phyloP scores from a whole-genome alignment of 2,888 invertebrate genomes.

The Luperina nickerlii region DNA sequence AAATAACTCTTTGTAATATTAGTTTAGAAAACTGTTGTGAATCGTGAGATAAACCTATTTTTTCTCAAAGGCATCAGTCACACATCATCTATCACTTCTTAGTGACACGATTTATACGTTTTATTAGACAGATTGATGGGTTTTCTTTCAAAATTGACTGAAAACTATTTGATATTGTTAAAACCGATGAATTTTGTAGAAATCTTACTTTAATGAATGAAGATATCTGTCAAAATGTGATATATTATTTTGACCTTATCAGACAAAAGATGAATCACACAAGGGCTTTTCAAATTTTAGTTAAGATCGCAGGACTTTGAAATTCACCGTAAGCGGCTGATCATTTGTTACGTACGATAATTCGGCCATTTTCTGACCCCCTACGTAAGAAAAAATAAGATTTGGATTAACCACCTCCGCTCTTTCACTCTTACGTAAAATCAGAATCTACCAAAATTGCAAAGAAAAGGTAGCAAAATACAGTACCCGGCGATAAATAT shows the following conservation, averaged over 20 bases:
- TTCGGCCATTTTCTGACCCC: too few relatives aligned
- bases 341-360: too few relatives aligned
- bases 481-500: too few relatives aligned
- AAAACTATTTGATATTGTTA: slow-evolving; percentile 43
- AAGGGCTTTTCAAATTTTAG: background rate
- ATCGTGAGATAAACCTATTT: slow-evolving; percentile 48
- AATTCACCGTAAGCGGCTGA: background rate
- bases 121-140: slow-evolving; percentile 48
- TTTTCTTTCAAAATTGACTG: slow-evolving; percentile 44
- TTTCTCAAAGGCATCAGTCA: slow-evolving; percentile 46
- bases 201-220: slow-evolving; percentile 8
- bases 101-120: slow-evolving; percentile 48
- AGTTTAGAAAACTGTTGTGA: background rate
- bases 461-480: too few relatives aligned
- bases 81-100: slow-evolving; percentile 54
- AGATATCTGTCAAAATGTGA: slow-evolving; percentile 19
- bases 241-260: slow-evolving; percentile 14
- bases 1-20: too few relatives aligned
- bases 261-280: slow-evolving; percentile 5
- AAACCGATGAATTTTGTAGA: slow-evolving; percentile 30
- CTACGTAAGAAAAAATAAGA: too few relatives aligned
- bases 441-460: too few relatives aligned
- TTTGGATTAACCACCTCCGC: too few relatives aligned
- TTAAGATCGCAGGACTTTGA: background rate
- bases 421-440: too few relatives aligned